Evolutionary conservation across 1,140 invertebrate genomes (phyloP).

Genomic region (Anagrus nilaparvatae): DNA sequence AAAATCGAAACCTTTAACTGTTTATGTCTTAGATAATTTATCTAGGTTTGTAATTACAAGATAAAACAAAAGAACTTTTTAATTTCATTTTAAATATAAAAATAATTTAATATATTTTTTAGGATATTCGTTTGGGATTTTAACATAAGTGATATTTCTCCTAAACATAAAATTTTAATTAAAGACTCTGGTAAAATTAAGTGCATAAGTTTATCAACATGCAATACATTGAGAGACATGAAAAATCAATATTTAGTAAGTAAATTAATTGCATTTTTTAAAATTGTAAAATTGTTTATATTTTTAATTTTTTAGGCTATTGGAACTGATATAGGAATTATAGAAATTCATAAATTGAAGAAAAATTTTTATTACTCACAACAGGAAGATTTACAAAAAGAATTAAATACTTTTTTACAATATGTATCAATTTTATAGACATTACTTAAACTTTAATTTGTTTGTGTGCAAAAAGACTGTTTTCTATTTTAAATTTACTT

Average conservation of each 20-base stretch:
- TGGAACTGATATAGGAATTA: constrained; percentile 32
- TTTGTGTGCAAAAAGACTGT: too few species aligned
- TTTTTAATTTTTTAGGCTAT: constrained; percentile 30
- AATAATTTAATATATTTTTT: constrained; percentile 12
- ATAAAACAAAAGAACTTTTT: background rate
- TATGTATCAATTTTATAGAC: constrained; percentile 35
- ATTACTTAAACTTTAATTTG: too few species aligned
- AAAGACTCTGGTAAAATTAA: constrained; percentile 28
- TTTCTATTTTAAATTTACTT: too few species aligned
- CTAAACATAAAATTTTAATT: constrained; percentile 27
- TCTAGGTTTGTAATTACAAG: constrained; percentile 32
- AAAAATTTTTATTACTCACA: constrained; percentile 38
- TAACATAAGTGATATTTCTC: constrained; percentile 37
- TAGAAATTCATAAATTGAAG: constrained; percentile 41
- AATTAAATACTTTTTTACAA: constrained; percentile 34
- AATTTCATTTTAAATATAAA: background rate
- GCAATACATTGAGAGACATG: constrained; percentile 28
- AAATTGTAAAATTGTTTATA: background rate
- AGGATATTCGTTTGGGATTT: constrained; percentile 51
- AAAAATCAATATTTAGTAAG: constrained; percentile 35
- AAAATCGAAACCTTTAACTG: constrained; percentile 45
- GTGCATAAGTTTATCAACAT: constrained; percentile 37
- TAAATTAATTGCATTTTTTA: constrained; percentile 5
- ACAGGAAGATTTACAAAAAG: constrained; percentile 35
- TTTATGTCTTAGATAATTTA: constrained; percentile 47